These are phyloP conservation scores for Sepioteuthis lessoniana DNA, from an alignment of 2,888 invertebrate species.

Conservation along the genomic window DNA sequence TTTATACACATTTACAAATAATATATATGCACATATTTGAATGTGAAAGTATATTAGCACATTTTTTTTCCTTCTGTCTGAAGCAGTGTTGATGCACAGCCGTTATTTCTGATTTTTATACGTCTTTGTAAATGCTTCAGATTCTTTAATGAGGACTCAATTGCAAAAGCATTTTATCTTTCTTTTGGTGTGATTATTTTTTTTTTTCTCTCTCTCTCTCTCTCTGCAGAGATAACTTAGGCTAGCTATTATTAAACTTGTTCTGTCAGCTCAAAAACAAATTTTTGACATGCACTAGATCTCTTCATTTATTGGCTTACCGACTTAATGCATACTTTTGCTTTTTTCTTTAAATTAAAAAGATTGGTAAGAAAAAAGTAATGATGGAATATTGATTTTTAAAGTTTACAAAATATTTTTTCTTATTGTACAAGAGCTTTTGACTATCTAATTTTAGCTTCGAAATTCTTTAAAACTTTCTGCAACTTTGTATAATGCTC, in stretches of 20 bases:
- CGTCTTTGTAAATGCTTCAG: neutral
- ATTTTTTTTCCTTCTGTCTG: neutral
- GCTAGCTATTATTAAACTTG: neutral
- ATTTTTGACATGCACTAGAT: neutral
- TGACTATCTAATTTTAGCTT: too few species aligned
- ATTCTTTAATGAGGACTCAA: neutral
- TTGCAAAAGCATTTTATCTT: neutral
- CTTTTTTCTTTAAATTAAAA: too few species aligned
- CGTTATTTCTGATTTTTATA: neutral
- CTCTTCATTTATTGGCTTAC: neutral
- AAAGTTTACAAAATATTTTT: too few species aligned
- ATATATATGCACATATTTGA: neutral
- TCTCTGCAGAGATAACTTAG: too few species aligned
- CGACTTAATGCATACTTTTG: neutral
- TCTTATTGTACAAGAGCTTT: too few species aligned
- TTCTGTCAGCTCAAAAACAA: neutral
- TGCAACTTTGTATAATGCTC: too few species aligned
- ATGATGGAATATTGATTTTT: too few species aligned
- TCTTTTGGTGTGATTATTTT: neutral
- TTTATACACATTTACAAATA: neutral
- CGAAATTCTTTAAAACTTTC: too few species aligned
- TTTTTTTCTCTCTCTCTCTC: neutral
- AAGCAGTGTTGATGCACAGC: neutral
- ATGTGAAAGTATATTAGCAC: too few species aligned
- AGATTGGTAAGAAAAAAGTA: too few species aligned